Evolutionary conservation across 2,797 vertebrate species (phyloP).

Genomic region (Streptopelia turtur): DNA sequence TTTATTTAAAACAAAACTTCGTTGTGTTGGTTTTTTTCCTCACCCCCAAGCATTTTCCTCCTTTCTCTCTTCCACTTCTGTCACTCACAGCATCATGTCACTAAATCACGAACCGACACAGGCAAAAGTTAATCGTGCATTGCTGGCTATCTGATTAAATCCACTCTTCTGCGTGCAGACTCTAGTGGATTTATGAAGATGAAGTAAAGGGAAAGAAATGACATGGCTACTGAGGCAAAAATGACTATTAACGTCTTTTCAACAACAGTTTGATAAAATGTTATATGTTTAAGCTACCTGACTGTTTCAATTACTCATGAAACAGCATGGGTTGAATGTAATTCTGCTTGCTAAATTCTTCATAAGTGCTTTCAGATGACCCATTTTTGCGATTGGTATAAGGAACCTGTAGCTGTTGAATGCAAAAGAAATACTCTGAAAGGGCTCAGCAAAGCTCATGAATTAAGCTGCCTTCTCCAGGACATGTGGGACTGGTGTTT

Average conservation of each 20-base stretch:
- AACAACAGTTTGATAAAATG: constrained; percentile 25
- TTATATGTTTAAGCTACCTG: constrained; percentile 21
- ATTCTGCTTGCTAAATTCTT: constrained; percentile 30
- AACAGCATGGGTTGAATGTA: constrained; percentile 47
- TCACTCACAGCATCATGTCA: neutral
- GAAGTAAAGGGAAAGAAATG: constrained; percentile 41
- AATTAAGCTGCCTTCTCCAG: neutral
- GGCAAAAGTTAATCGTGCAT: constrained; percentile 54
- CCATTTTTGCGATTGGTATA: neutral
- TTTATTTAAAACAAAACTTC: neutral
- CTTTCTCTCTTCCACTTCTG: neutral
- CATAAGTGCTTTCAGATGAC: constrained; percentile 36
- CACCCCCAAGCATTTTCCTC: neutral
- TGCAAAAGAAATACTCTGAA: neutral
- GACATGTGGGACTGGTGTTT: neutral
- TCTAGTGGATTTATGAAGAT: constrained; percentile 46
- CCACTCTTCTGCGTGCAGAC: constrained; percentile 28
- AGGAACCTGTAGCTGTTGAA: constrained; percentile 9
- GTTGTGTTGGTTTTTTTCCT: too few relatives aligned
- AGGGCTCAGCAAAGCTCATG: neutral
- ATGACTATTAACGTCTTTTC: constrained; percentile 46
- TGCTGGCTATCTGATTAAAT: constrained; percentile 18
- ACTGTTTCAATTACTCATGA: constrained; percentile 46
- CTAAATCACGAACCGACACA: constrained; percentile 31
- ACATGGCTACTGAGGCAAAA: constrained; percentile 29